Evolutionary conservation across 2,113 vertebrate genomes (phyloP).

Genomic region (Etia nguti): DNA sequence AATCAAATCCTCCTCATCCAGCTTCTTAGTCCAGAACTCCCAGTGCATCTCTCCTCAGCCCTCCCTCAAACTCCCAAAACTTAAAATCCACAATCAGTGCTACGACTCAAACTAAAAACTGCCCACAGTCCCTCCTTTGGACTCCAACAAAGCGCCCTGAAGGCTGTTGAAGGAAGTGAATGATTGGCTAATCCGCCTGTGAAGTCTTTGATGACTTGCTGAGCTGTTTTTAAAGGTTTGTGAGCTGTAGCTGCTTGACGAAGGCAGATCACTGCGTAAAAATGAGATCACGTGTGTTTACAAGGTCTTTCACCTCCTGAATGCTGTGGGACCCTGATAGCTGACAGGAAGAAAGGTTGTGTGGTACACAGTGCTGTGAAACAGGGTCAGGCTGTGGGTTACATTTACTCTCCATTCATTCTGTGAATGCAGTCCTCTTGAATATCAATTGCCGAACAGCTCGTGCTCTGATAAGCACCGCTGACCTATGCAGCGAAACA

Average conservation of each 20-base stretch:
- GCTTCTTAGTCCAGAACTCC: slow-evolving; percentile 30
- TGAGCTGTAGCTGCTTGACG: background rate
- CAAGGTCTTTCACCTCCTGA: background rate
- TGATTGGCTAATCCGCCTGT: background rate
- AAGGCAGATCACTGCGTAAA: background rate
- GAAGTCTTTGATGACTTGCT: background rate
- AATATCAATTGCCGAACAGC: background rate
- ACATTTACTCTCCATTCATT: background rate
- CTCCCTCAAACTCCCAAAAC: background rate
- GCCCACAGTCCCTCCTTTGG: background rate
- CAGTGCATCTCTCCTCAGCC: slow-evolving; percentile 21
- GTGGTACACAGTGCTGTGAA: background rate
- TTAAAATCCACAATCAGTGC: background rate
- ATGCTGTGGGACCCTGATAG: background rate
- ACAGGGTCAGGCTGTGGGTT: background rate
- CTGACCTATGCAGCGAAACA: background rate
- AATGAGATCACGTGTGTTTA: background rate
- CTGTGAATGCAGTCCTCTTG: background rate
- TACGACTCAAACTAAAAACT: background rate
- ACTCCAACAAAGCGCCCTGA: background rate
- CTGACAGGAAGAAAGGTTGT: background rate
- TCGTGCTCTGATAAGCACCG: background rate
- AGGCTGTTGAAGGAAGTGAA: background rate
- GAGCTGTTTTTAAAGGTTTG: background rate
- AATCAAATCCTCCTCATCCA: slow-evolving; percentile 47